Evolutionary conservation across 2,113 vertebrate species (phyloP), one percentile per base, ranked within the genome.

Genomic region (Brienomyrus brachyistius): DNA sequence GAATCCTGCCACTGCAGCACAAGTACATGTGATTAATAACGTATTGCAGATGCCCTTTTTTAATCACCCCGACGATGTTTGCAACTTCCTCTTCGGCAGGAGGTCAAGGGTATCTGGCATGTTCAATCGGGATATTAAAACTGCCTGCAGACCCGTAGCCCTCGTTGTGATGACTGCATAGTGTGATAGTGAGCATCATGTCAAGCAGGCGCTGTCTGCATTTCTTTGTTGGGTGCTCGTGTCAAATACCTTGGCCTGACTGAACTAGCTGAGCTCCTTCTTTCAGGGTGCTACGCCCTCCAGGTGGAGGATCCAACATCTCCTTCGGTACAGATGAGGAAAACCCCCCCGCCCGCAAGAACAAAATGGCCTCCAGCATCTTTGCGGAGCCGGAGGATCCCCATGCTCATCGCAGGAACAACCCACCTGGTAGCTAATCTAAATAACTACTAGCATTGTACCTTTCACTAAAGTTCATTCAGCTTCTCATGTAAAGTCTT

Each of bases 361-460:
- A 98, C 94, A 99, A 97, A 92, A 99, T 98, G 97, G 98, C 97
- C 90, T 99, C 98, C 90, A 98, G 94, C 92, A 98, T 99, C 94
- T 99, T 99, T 86, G 98, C 97, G 59, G 97, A 97, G 91, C 96
- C 97, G 11, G 97, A 99, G 91, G 97, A 99, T 90, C 96, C 97
- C 17, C 97, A 96, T 27, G 95, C 95, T 83, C 95, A 95, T 91
- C 93, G 96, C 91, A 95, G 96, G 94, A 97, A 96, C 94, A 97
- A 97, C 88, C 96, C 96, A 86, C 96, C 96, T 92, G 95, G 96
- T 96, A 94, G 47, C 59, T 5, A 88, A 8, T 8, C 0, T 2
- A 13, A 82, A 43, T 47, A 51, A 10, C 23, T 77, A 43, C 23
- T n/a, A 48, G 80, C 23, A 51, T 10, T 21, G 17, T 27, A 51